Base-by-base conservation (phyloP, 1,140 invertebrate species). In the Drosophila bipectinata region DNA sequence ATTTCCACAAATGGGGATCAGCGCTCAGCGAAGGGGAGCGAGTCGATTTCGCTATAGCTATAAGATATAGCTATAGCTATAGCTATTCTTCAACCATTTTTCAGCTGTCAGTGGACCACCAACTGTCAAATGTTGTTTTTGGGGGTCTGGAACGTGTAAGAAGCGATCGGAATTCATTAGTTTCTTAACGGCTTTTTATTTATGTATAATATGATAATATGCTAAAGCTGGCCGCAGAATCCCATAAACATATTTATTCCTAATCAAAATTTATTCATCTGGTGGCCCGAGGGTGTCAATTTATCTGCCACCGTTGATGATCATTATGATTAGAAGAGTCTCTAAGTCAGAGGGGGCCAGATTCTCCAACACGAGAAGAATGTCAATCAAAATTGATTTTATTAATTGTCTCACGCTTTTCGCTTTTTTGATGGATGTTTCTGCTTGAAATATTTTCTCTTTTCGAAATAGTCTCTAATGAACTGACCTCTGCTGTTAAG, bases 351-450 rank as follows among this genome's bases (percentile, higher is more conserved):
- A 14, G 39, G 30, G 30, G 44, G 53, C 53, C 72, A 72, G 69
- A 79, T 57, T 71, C 51, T 14, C 26, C 1, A 66, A 32, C 47
- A 39, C n/a, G 18, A 34, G 26, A 34, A 66, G 62, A 83, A 68
- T 85, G 81, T 85, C 81, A 85, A 87, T 87, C 81, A 87, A 73
- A 81, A 78, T 76, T 24, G 54, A 48, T 71, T 79, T 85, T 75
- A 82, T 87, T 78, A 78, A 78, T 85, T 72, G 78, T 64, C 62
- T 77, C 41, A 75, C 61, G 61, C 73, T 71, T 75, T 30, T 54
- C 48, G 28, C 12, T 37, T 44, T 26, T n/a, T 44, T 62, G 59
- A 62, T 71, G 67, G 26, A 71, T 69, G 67, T 39, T 71, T 53
- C 67, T 69, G 7, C 0, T 28, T 5, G 4, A 26, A 26, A 10